Percentiles rank a stretch among this genome's conserved stretches.
Conservation (phyloP, 1,140 invertebrate species). For the Belonocnema kinseyi region DNA sequence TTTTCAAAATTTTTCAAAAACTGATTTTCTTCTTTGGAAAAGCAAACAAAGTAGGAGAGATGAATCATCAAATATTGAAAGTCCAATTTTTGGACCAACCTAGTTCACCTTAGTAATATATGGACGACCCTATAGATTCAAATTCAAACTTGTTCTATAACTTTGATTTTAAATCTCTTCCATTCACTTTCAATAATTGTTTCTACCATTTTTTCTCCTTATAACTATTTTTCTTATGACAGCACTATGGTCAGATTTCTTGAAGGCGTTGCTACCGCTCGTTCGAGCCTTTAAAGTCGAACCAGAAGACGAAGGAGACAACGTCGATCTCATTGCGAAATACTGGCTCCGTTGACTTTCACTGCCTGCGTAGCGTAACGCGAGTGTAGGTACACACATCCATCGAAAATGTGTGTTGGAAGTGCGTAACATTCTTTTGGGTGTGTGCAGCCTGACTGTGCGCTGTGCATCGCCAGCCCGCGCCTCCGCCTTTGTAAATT, state of each 20-base stretch:
- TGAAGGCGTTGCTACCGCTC: slow-evolving; percentile 54
- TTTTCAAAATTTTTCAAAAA: no score
- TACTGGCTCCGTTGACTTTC: slow-evolving; percentile 65
- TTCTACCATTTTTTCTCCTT: background rate
- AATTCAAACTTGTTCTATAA: background rate
- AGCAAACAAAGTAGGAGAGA: no score
- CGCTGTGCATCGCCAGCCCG: background rate
- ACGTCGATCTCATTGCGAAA: slow-evolving; percentile 68
- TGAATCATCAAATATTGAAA: no score
- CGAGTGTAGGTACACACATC: slow-evolving; percentile 22
- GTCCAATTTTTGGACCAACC: no score
- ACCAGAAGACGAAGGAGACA: slow-evolving; percentile 65
- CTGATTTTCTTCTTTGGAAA: no score
- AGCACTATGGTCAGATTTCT: slow-evolving; percentile 47
- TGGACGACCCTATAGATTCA: no score
- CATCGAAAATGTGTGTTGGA: background rate
- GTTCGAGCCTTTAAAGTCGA: slow-evolving; percentile 68
- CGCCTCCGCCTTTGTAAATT: slow-evolving; percentile 9
- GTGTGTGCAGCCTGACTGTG: background rate
- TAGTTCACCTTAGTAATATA: no score
- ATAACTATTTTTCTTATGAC: slow-evolving; percentile 22
- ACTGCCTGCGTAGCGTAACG: slow-evolving; percentile 49
- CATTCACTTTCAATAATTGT: background rate
- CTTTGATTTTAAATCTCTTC: background rate
- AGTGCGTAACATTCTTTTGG: slow-evolving; percentile 17